Base-by-base conservation (phyloP, 2,113 vertebrate species). In the Piprites chloris region DNA sequence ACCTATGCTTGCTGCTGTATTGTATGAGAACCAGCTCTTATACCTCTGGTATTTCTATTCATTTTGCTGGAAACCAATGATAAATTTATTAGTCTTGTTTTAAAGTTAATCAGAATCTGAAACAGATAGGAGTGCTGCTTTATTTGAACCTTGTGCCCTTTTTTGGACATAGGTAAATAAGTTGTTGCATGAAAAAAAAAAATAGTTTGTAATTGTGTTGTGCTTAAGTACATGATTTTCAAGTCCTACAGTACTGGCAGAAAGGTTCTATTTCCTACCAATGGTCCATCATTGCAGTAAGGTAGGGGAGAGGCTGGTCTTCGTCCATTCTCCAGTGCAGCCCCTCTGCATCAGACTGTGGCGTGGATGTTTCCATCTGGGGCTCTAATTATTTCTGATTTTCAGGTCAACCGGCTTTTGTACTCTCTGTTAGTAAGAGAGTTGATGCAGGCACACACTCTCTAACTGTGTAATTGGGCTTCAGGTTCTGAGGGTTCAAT, bases 401-500 rank as follows among this genome's bases (percentile, higher is more conserved):
- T 80, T 87, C 49, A 50, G n/a, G 41, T 87, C 68, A 88, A 6
- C 14, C 1, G 10, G 28, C 44, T 89, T 84, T 71, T 74, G 41
- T 50, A 22, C 23, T 56, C 24, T 27, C 28, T n/a, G 20, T 61
- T 80, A 85, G 78, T 46, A 28, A 39, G 44, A 58, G 32, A 42
- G 22, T 49, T 76, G 84, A 56, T 85, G 84, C 53, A 66, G 67
- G 12, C 74, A 39, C 56, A 30, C 9, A 2, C 56, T 81, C 33
- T 55, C 81, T 85, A 71, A 22, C 87, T 87, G 37, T 55, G 65
- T 93, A 79, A 87, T 73, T 69, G 77, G 37, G 68, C 42, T 85
- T 95, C 90, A 89, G 71, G 49, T 78, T 90, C 76, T 65, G 76
- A 90, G 62, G 66, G 92, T 95, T 95, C 87, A 81, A 30, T 93